phyloP scores from a whole-genome alignment of 2,888 invertebrate genomes.

The Limnephilus rhombicus region DNA sequence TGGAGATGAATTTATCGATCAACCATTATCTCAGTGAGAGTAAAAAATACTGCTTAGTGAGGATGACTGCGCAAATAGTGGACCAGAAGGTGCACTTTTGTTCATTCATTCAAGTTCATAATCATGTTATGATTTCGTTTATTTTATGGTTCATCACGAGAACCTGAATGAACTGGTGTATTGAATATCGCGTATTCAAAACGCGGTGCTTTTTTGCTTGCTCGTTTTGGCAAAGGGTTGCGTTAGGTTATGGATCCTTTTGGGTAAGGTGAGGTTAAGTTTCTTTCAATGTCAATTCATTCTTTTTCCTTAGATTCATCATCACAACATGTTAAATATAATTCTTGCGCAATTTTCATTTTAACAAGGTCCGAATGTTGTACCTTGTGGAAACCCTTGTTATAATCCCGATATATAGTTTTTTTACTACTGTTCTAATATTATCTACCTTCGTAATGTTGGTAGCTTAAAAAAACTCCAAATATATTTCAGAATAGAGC shows the following conservation, averaged over 20 bases:
- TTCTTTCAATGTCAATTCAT: not conserved
- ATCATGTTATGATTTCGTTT: not conserved
- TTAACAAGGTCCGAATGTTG: not conserved
- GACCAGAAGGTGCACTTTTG: not conserved
- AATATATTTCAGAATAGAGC: no score
- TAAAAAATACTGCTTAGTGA: constrained; percentile 8
- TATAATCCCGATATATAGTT: no score
- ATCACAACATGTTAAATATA: not conserved
- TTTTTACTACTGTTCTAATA: no score
- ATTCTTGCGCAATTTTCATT: not conserved
- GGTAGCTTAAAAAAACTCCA: no score
- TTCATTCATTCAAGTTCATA: constrained; percentile 5
- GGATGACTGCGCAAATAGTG: constrained; percentile 28
- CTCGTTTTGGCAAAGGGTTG: not conserved
- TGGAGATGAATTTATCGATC: not conserved
- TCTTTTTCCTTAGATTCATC: not conserved
- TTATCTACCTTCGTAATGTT: no score
- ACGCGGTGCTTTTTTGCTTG: not conserved
- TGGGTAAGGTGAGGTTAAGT: not conserved
- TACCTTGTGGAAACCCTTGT: not conserved
- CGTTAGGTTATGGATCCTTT: not conserved
- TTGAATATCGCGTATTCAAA: not conserved
- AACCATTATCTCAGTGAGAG: constrained; percentile 5
- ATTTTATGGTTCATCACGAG: not conserved
- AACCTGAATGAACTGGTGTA: not conserved